These are phyloP conservation scores for Amazona vittata DNA, from an alignment of 2,113 vertebrate species.

Conservation along the genomic window DNA sequence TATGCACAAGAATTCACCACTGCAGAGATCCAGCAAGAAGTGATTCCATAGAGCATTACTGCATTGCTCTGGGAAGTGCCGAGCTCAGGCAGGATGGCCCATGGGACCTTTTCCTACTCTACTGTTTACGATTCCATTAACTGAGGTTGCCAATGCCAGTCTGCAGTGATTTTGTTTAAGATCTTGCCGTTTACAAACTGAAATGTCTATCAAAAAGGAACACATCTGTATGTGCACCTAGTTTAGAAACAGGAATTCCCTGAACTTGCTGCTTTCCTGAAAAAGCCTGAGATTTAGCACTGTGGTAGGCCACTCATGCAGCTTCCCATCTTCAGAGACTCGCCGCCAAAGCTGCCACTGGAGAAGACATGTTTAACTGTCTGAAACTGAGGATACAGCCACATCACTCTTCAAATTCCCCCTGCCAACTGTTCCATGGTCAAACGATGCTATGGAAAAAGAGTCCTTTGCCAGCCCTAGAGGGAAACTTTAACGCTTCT, in stretches of 20 bases:
- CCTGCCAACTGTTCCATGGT: slow-evolving; percentile 39
- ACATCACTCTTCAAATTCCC: slow-evolving; percentile 23
- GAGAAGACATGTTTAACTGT: background rate
- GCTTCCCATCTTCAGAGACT: background rate
- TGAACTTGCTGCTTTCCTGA: background rate
- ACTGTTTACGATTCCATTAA: background rate
- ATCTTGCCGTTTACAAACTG: background rate
- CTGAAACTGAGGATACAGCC: slow-evolving; percentile 9
- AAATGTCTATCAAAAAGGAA: background rate
- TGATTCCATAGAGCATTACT: background rate
- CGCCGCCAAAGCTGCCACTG: background rate
- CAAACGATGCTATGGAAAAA: slow-evolving; percentile 38
- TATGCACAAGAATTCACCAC: background rate
- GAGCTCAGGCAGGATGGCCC: background rate
- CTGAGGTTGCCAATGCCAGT: background rate
- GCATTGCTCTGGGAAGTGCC: background rate
- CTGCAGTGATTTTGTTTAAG: background rate
- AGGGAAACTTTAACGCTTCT: background rate
- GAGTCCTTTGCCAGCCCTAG: background rate
- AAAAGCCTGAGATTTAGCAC: background rate
- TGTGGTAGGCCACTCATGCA: background rate
- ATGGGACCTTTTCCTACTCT: background rate
- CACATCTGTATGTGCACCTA: background rate
- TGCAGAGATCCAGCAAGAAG: background rate
- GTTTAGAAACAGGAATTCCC: background rate